A percentile compares a stretch with the other conserved stretches of the same genome.
Conservation (phyloP, 2,113 vertebrate genomes). For the Hystrix cristata region DNA sequence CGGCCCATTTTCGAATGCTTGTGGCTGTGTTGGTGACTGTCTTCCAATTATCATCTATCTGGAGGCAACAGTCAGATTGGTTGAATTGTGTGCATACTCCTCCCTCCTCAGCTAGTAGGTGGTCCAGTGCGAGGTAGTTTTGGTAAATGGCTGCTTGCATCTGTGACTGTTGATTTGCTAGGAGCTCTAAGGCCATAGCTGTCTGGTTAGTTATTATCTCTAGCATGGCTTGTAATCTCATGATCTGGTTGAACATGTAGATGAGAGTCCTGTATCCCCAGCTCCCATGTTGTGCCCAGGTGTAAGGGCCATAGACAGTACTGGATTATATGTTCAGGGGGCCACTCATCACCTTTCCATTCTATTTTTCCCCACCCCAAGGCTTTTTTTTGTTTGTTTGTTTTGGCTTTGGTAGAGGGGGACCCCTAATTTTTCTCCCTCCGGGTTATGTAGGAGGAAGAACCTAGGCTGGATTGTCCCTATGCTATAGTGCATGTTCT, state of each 20-base stretch:
- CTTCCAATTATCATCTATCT: background rate
- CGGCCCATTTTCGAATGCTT: background rate
- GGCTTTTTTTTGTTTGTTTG: too few species aligned
- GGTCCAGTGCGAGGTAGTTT: background rate
- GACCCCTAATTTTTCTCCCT: too few species aligned
- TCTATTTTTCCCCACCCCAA: too few species aligned
- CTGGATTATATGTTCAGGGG: background rate
- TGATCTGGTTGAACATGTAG: background rate
- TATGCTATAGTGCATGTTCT: too few species aligned
- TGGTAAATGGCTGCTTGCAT: background rate
- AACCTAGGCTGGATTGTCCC: too few species aligned
- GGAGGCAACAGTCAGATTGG: background rate
- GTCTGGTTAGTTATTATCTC: background rate
- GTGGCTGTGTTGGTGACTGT: background rate
- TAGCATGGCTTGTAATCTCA: background rate
- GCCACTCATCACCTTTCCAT: background rate
- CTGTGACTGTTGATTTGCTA: background rate
- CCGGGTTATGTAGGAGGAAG: too few species aligned
- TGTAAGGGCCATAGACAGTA: background rate
- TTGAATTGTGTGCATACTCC: background rate
- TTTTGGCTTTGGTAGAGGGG: too few species aligned
- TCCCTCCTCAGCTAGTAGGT: background rate
- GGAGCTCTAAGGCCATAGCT: background rate
- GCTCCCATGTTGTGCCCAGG: background rate
- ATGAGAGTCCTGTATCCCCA: background rate